Base-by-base conservation (phyloP, 1,140 invertebrate species). In the Drosophila kanapiae region DNA sequence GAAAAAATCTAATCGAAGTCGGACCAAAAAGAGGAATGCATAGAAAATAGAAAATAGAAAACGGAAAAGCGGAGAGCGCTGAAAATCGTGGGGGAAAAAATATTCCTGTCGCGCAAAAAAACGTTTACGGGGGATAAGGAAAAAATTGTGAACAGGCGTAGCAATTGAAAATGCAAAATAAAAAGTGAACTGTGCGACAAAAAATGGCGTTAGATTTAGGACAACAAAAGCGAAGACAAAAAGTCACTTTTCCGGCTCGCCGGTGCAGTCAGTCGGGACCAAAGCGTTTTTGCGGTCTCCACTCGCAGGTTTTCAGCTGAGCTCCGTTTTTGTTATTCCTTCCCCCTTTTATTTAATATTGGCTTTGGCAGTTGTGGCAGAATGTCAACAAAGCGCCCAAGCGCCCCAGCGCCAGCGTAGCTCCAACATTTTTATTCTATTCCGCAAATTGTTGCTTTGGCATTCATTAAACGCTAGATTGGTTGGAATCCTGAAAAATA, bases 121-220 rank as follows among this genome's bases (percentile, higher is more conserved):
- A 47, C 49, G 49, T 47, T 60, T 18, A 31, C 18, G 49, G 29
- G 61, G 47, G 31, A 47, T 47, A 70, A 18, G 65, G 43, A 74
- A 84, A 82, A 85, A 83, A 76, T 67, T 78, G 60, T 71, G 57
- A 43, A 70, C 75, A 72, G 63, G 65, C 80, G 58, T 64, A 69
- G 63, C 80, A 84, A 90, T 88, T 85, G 78, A 90, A 85, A 88
- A 88, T 88, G 78, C 77, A 84, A 87, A 87, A 88, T 84, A 90
- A 77, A 80, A 80, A 80, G 59, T 40, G 40, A 47, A 47, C 51
- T 51, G 42, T 60, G 42, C 43, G 60, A 45, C 61, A 62, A 74
- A 82, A 87, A 88, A 60, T 76, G 59, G 59, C 75, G 85, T 78
- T 81, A 88, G 81, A 85, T 85, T 90, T 88, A 74, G 85, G 62